Evolutionary conservation across 1,140 invertebrate genomes (phyloP), one percentile per base, ranked within the genome.

Genomic region (Glossosoma conforme): DNA sequence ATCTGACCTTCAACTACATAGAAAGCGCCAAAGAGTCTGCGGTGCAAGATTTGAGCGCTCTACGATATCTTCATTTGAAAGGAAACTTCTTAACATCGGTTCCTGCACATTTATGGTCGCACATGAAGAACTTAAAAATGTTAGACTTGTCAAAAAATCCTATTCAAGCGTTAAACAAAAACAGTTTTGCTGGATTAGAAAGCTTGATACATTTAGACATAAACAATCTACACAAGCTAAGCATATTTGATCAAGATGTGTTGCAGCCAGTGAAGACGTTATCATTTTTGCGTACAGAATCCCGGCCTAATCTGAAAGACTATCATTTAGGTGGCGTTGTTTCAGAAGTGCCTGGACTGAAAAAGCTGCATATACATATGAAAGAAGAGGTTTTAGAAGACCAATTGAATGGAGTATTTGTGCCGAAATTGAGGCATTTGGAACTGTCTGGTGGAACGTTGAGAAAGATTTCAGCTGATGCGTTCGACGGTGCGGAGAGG

Each of bases 371-470:
- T 25, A 79, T 89, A 33, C 79, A 87, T 60, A 79, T 90, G 58
- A 79, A 81, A 37, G 88, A 91, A 59, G 70, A 80, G 4, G 65
- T 75, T 8, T 75, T 89, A 43, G 81, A 82, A 11, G 79, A 81
- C 52, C 86, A 91, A 60, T 69, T 91, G 38, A 67, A 77, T 22
- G 68, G 69, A 44, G 77, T 83, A 41, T 79, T 86, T 45, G 77
- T 82, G 1, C 86, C 83, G 4, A 90, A 90, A 62, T 72, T 93
- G 11, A 78, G 83, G 44, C 82, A 89, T 53, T 65, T 93, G 18
- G 86, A 89, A 60, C 85, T 93, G 42, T 86, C 82, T 35, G 91
- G 90, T 10, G 64, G 64, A 30, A 80, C 81, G 57, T 74, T 93
- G 32, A 79, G 80, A 54, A 73, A 65, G 24, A 85, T 92, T 48